These are phyloP conservation scores for Manduca sexta DNA, from an alignment of 1,140 invertebrate genomes.

Conservation along the genomic window DNA sequence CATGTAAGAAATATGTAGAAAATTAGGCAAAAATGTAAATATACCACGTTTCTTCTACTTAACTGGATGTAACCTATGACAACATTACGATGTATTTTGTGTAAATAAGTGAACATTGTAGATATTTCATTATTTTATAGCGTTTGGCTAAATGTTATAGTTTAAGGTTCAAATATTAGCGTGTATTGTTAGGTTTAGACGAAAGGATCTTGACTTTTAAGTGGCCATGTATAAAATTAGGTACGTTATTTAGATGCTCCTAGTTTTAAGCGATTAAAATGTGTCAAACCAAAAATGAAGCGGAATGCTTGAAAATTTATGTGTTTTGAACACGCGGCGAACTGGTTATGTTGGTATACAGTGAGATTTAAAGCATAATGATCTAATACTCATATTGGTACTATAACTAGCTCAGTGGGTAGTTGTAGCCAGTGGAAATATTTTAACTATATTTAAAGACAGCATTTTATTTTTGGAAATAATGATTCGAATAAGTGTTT, in stretches of 20 bases:
- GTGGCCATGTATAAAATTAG: conserved; percentile 60
- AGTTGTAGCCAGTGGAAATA: too few relatives aligned
- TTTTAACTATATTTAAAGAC: too few relatives aligned
- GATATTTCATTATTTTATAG: conserved; percentile 17
- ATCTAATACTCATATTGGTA: conserved; percentile 32
- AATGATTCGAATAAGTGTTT: too few relatives aligned
- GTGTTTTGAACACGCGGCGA: conserved; percentile 65
- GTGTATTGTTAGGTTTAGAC: conserved; percentile 13
- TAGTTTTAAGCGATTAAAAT: conserved; percentile 52
- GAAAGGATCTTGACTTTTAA: conserved; percentile 40
- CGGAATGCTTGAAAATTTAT: conserved; percentile 69
- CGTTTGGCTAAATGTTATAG: conserved; percentile 15
- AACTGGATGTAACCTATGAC: neutral
- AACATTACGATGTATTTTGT: conserved; percentile 9
- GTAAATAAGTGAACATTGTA: conserved; percentile 34
- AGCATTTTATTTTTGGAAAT: too few relatives aligned
- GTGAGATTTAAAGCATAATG: conserved; percentile 44
- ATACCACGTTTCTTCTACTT: conserved; percentile 28
- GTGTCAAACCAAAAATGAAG: conserved; percentile 70
- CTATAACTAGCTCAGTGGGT: too few relatives aligned
- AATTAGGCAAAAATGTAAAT: conserved; percentile 56
- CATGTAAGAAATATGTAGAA: conserved; percentile 34
- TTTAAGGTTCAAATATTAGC: conserved; percentile 9
- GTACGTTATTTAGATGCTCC: conserved; percentile 36
- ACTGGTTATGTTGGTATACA: conserved; percentile 35